Conservation (phyloP, 2,113 vertebrate genomes). For the Nothoprocta pentlandii region DNA sequence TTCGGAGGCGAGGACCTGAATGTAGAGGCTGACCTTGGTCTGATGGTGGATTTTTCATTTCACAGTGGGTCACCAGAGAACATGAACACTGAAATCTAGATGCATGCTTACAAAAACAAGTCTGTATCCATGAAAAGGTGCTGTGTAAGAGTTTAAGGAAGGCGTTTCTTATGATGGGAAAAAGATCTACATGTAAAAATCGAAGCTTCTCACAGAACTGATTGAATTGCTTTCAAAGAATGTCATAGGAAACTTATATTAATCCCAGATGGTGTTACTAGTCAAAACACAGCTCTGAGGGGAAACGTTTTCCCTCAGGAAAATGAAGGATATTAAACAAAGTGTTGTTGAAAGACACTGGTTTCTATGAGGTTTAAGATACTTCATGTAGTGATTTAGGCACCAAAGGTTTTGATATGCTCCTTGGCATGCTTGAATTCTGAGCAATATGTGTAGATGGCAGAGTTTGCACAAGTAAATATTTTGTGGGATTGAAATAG, state of each 20-base stretch:
- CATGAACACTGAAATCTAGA: background rate
- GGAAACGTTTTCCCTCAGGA: background rate
- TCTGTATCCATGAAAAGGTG: background rate
- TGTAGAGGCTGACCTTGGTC: no score
- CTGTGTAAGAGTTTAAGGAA: background rate
- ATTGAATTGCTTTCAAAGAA: background rate
- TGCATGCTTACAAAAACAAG: background rate
- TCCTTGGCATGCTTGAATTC: background rate
- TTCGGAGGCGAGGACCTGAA: background rate
- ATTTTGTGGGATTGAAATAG: background rate
- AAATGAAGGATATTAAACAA: background rate
- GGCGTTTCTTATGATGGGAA: background rate
- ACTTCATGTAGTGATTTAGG: background rate
- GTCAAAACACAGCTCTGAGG: background rate
- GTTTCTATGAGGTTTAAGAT: background rate
- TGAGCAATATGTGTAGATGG: background rate
- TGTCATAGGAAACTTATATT: background rate
- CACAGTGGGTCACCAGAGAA: background rate
- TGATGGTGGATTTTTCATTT: background rate
- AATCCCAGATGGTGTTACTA: background rate
- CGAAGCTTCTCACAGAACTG: background rate
- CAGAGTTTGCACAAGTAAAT: background rate
- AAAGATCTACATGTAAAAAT: background rate
- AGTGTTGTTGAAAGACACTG: background rate
- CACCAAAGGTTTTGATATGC: background rate